Base-by-base conservation (phyloP, 1,140 invertebrate species). In the Bombus fervidus region DNA sequence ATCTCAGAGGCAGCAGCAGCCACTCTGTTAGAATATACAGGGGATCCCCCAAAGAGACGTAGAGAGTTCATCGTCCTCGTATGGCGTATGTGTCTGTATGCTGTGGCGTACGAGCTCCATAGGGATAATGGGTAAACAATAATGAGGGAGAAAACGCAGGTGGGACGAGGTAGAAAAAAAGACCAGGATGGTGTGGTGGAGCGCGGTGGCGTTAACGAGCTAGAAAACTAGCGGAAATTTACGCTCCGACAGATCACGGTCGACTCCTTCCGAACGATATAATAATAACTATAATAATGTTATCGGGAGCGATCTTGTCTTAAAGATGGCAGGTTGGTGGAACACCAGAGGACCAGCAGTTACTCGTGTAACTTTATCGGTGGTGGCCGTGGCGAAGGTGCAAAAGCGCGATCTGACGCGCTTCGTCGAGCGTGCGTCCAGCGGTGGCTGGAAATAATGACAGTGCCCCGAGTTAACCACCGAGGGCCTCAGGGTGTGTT, bases 161-260 rank as follows among this genome's bases (percentile, higher is more conserved):
- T 76, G 77, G 62, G 68, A 66, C 72, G 77, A 82, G 39, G 47
- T 47, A 73, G 75, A 81, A 59, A 69, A 64, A 34, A 69, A 64
- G 53, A 62, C 41, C 43, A 41, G 28, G 34, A 3, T 8, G 66
- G 37, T 22, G 37, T 10, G 75, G 8, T n/a, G 57, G 71, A 86
- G 66, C 66, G 74, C 37, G 74, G 57, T 64, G 75, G 86, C 86
- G 89, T 90, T 90, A 90, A 90, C 89, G 89, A 91, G 87, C 85
- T 87, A 89, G 90, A 91, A 91, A 91, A 91, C 85, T 87, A 87
- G 87, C 83, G 71, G 89, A 90, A 89, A 90, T 90, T 90, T 87
- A 85, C 89, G 83, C 86, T 85, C 88, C 34, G 83, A 84, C 85
- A 85, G 88, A 90, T 90, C 86, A 82, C 81, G 88, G 88, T 87